phyloP scores from a whole-genome alignment of 2,888 invertebrate genomes.

The Cantharis rustica region DNA sequence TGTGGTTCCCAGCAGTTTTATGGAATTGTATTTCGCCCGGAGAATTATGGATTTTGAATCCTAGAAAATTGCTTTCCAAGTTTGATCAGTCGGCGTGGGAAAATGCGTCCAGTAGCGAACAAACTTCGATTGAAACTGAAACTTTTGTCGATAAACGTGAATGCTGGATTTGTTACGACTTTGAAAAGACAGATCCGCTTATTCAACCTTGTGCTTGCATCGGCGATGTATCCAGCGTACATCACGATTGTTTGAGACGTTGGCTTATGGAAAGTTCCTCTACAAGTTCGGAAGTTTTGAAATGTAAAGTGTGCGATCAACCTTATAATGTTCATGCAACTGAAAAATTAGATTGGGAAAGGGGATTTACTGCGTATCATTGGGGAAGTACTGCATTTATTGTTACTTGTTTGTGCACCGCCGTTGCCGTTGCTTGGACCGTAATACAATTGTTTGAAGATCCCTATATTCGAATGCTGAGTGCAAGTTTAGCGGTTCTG shows the following conservation, averaged over 20 bases:
- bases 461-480: slow-evolving; percentile 77
- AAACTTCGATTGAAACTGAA: slow-evolving; percentile 54
- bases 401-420: slow-evolving; percentile 77
- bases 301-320: slow-evolving; percentile 85
- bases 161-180: slow-evolving; percentile 95
- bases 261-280: slow-evolving; percentile 81
- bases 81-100: slow-evolving; percentile 35
- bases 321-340: slow-evolving; percentile 80
- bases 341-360: slow-evolving; percentile 80
- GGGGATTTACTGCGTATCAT: slow-evolving; percentile 80
- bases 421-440: slow-evolving; percentile 79
- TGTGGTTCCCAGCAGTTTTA: slow-evolving; percentile 95
- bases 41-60: slow-evolving; percentile 92
- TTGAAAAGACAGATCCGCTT: slow-evolving; percentile 76
- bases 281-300: slow-evolving; percentile 46
- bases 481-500: slow-evolving; percentile 80
- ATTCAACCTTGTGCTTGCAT: slow-evolving; percentile 90
- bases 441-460: slow-evolving; percentile 78
- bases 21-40: slow-evolving; percentile 97
- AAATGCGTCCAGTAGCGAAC: slow-evolving; percentile 18
- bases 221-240: slow-evolving; percentile 90
- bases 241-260: slow-evolving; percentile 86
- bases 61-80: slow-evolving; percentile 77
- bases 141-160: slow-evolving; percentile 68
- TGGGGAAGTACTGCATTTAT: slow-evolving; percentile 83